phyloP scores from a whole-genome alignment of 2,797 vertebrate species.

The Brachyrhaphis roseni region DNA sequence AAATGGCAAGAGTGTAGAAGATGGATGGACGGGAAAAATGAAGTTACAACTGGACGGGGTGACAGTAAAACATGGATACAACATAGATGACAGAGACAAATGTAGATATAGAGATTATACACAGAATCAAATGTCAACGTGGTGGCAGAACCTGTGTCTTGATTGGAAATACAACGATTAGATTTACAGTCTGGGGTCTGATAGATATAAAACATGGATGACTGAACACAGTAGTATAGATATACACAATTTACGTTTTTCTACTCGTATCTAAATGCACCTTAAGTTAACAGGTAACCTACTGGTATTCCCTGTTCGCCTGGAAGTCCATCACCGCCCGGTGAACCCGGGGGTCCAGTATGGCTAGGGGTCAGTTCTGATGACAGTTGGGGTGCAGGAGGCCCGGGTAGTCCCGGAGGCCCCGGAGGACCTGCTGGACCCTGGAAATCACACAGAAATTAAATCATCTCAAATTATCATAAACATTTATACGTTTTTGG shows the following conservation, averaged over 20 bases:
- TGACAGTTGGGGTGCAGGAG: slow-evolving; percentile 74
- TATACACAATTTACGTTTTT: not conserved
- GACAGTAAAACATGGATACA: not conserved
- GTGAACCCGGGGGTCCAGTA: slow-evolving; percentile 76
- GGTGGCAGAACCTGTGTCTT: not conserved
- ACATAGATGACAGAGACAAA: not conserved
- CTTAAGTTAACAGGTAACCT: slow-evolving; percentile 55
- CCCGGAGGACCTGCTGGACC: slow-evolving; percentile 88
- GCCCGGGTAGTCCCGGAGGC: slow-evolving; percentile 84
- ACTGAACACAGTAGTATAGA: not conserved
- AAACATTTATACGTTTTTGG: not conserved
- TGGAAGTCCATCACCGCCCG: slow-evolving; percentile 81
- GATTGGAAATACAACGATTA: not conserved
- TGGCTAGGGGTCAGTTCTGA: slow-evolving; percentile 46
- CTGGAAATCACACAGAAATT: slow-evolving; percentile 58
- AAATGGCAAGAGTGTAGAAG: slow-evolving; percentile 4
- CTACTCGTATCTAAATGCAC: not conserved
- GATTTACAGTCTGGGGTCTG: not conserved
- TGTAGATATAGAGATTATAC: not conserved
- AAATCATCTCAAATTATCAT: not conserved
- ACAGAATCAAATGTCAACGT: slow-evolving; percentile 15
- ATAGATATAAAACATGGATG: not conserved
- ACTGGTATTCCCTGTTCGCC: slow-evolving; percentile 84
- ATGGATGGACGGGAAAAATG: not conserved
- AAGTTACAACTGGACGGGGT: not conserved